Base-by-base conservation (phyloP, 2,888 invertebrate genomes). In the Acleris cristana region DNA sequence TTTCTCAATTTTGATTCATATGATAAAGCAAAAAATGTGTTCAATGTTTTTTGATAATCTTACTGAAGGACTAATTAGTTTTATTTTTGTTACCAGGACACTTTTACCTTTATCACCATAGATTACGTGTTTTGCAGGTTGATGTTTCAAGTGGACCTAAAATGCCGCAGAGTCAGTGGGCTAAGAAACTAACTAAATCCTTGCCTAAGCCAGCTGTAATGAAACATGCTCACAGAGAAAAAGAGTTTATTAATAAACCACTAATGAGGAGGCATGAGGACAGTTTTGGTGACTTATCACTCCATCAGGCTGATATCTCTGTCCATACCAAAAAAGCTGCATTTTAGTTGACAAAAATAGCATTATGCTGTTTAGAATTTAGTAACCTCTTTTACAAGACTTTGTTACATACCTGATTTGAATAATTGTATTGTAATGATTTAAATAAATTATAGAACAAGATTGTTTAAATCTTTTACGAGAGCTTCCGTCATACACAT, bases 281-380 rank as follows among this genome's bases (percentile, higher is more conserved):
- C 44, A 90, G 89, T 73, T 86, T 87, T 76, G 83, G 76, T 48
- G 79, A 87, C 64, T 77, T 89, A 0, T 76, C 89, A 19, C 79
- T 82, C 44, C 79, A 81, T 45, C 89, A 89, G 72, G 89, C 90
- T 61, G 89, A 90, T 71, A 71, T 90, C 1, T 90, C 89, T 54
- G 78, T 89, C 55, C 89, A 86, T 67, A 88, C 81, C n/a, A 78
- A 85, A 70, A 86, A 87, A 71, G 75, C 82, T 68, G 88, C 88
- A 63, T 80, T 81, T 68, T 80, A 72, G 21, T 18, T 49, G 21
- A 51, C 19, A 19, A 21, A 12, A 8, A 21, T 21, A 10, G 21
- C 19, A 51, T 14, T 14, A 19, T 21, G 18, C 14, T 21, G 12
- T 51, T 51, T 19, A 51, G 7, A 21, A 51, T 51, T 19, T 51